Conservation (phyloP, 1,140 invertebrate genomes). For the Papilio aristodemus region DNA sequence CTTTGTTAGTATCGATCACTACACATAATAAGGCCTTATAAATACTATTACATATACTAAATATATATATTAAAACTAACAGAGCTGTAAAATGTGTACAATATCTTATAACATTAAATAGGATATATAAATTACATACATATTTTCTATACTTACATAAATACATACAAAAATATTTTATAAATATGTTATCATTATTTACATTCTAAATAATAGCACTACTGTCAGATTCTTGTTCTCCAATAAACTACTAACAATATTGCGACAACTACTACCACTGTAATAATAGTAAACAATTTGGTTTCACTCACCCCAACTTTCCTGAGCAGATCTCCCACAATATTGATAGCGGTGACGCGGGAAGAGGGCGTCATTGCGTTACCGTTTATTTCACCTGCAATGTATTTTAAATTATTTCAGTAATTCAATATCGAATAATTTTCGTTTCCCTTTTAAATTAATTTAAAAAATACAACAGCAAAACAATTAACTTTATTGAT, state of each 20-base stretch:
- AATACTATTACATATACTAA: slow-evolving; percentile 5
- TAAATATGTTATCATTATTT: slow-evolving; percentile 9
- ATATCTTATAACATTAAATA: neutral
- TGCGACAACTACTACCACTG: slow-evolving; percentile 37
- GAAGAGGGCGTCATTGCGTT: slow-evolving; percentile 91
- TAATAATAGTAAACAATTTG: slow-evolving; percentile 39
- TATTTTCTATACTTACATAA: neutral
- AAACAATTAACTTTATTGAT: too few relatives aligned
- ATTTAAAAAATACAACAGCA: too few relatives aligned
- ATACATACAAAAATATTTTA: slow-evolving; percentile 20
- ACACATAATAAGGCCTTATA: neutral
- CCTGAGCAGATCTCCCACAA: slow-evolving; percentile 94
- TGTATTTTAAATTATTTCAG: slow-evolving; percentile 36
- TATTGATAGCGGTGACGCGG: slow-evolving; percentile 94
- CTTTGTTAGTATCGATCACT: neutral
- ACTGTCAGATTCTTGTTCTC: slow-evolving; percentile 26
- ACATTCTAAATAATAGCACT: slow-evolving; percentile 3
- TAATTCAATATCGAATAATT: too few relatives aligned
- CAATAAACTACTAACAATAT: slow-evolving; percentile 38
- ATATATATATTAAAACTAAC: slow-evolving; percentile 2
- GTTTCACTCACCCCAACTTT: slow-evolving; percentile 91
- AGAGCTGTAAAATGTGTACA: neutral
- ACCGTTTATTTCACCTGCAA: slow-evolving; percentile 82
- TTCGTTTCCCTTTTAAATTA: too few relatives aligned
- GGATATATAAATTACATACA: neutral